Conservation (phyloP, 2,113 vertebrate genomes). For the Dendrocopos noguchii region DNA sequence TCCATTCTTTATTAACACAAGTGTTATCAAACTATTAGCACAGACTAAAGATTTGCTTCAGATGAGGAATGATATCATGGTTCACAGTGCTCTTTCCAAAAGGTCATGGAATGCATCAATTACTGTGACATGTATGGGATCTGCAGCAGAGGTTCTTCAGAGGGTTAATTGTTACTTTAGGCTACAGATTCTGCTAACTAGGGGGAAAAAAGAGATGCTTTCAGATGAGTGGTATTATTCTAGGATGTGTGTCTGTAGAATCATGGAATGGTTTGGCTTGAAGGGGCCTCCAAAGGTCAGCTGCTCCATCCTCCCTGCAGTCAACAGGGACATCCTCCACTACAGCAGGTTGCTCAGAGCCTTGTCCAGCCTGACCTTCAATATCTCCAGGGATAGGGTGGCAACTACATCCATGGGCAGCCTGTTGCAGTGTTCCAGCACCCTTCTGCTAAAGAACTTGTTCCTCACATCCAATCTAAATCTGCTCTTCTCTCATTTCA, state of each 20-base stretch:
- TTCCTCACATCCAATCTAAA: too few relatives aligned
- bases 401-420: too few relatives aligned
- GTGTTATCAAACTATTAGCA: conserved; percentile 28
- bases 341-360: too few relatives aligned
- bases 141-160: conserved; percentile 20
- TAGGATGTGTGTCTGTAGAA: not conserved
- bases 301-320: too few relatives aligned
- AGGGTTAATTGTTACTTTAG: conserved; percentile 47
- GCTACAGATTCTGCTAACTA: not conserved
- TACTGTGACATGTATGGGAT: not conserved
- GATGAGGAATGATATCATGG: conserved; percentile 32
- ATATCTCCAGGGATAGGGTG: too few relatives aligned
- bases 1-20: conserved; percentile 34
- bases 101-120: conserved; percentile 4
- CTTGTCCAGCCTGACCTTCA: too few relatives aligned
- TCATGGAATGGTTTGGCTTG: too few relatives aligned
- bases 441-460: too few relatives aligned
- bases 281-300: too few relatives aligned
- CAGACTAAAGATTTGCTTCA: not conserved
- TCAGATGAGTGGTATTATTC: not conserved
- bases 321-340: too few relatives aligned
- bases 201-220: not conserved
- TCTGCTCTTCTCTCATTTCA: too few relatives aligned
- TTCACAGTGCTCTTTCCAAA: conserved; percentile 12
- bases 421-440: too few relatives aligned